Percentiles rank a stretch among this genome's conserved stretches.
phyloP scores from a whole-genome alignment of 2,888 invertebrate species.

The Brassicogethes aeneus region DNA sequence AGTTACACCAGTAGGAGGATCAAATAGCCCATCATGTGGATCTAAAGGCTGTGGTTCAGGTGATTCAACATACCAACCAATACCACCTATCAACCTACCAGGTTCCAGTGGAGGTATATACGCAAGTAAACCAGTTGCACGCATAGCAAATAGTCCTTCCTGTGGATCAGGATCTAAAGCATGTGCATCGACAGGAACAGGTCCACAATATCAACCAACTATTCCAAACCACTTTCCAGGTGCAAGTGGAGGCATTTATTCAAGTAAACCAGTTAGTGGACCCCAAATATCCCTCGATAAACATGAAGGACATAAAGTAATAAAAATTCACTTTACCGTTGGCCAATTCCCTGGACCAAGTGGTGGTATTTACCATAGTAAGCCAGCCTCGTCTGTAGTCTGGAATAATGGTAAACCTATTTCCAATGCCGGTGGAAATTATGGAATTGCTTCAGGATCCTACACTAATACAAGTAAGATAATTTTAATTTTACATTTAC shows the following conservation, averaged over 20 bases:
- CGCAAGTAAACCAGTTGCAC: neutral
- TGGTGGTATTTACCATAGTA: constrained; percentile 21
- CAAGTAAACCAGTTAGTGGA: neutral
- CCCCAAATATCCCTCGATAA: neutral
- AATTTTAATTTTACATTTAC: neutral
- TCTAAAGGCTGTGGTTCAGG: no score
- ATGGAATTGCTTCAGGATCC: neutral
- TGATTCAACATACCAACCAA: no score
- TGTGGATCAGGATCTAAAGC: neutral
- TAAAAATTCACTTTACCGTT: constrained; percentile 6
- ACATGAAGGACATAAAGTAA: neutral
- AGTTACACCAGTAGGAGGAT: no score
- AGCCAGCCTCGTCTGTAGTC: constrained; percentile 14
- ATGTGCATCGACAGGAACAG: neutral
- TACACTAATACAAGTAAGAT: neutral
- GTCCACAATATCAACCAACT: constrained; percentile 1
- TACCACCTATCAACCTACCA: no score
- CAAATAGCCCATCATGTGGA: no score
- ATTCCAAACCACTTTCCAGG: constrained; percentile 1
- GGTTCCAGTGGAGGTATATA: no score
- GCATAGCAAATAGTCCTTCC: no score
- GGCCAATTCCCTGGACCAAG: constrained; percentile 19
- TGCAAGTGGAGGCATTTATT: neutral
- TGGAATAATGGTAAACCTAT: neutral
- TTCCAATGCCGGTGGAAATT: neutral